These are phyloP conservation scores for Sinohyriopsis cumingii DNA, from an alignment of 2,888 invertebrate species.

Conservation along the genomic window DNA sequence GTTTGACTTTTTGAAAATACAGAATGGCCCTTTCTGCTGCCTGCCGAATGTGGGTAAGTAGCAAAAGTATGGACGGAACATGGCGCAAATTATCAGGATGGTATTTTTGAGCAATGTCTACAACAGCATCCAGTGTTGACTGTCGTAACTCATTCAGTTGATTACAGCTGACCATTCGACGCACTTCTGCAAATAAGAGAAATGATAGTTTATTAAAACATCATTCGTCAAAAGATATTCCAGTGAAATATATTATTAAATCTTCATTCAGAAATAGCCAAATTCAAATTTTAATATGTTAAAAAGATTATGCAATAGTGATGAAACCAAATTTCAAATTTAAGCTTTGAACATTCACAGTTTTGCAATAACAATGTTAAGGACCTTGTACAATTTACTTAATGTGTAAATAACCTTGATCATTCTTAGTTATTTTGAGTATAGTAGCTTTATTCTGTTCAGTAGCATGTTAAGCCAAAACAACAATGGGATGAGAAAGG, in stretches of 20 bases:
- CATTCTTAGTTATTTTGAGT: too few species aligned
- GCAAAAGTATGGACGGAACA: constrained; percentile 57
- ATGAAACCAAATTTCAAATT: too few species aligned
- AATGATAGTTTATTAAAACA: neutral
- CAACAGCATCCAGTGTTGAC: constrained; percentile 56
- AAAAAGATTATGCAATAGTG: too few species aligned
- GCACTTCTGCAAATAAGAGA: constrained; percentile 51
- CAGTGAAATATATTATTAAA: neutral
- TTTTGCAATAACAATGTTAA: too few species aligned
- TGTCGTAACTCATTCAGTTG: constrained; percentile 60
- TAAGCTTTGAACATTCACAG: too few species aligned
- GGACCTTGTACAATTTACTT: too few species aligned
- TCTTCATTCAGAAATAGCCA: too few species aligned
- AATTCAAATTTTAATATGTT: too few species aligned
- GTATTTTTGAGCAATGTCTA: constrained; percentile 59
- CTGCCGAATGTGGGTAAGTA: constrained; percentile 63
- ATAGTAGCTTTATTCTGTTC: too few species aligned
- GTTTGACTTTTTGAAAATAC: constrained; percentile 60
- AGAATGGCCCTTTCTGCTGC: constrained; percentile 60
- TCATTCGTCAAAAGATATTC: neutral
- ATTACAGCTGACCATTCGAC: constrained; percentile 55
- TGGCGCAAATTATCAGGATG: constrained; percentile 59
- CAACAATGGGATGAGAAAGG: too few species aligned
- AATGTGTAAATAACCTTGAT: too few species aligned
- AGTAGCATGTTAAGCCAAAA: too few species aligned